A percentile compares a stretch with the other conserved stretches of the same genome.
phyloP scores from a whole-genome alignment of 2,113 vertebrate genomes.

The Gyps fulvus region DNA sequence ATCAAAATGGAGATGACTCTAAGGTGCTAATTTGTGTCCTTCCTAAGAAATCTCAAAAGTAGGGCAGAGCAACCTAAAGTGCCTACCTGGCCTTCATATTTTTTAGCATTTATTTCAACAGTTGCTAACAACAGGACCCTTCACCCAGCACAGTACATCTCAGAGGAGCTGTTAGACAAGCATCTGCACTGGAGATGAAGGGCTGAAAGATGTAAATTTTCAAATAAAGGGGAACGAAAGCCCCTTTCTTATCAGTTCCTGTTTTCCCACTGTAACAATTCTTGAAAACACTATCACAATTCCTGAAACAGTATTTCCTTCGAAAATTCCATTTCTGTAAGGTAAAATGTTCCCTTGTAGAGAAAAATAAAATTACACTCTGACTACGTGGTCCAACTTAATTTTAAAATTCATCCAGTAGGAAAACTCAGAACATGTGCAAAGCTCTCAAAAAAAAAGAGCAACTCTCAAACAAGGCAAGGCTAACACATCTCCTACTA shows the following conservation, averaged over 20 bases:
- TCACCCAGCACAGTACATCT: background rate
- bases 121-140: background rate
- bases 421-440: background rate
- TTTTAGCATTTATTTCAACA: background rate
- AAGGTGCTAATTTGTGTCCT: background rate
- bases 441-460: background rate
- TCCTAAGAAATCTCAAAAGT: background rate
- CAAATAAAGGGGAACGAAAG: background rate
- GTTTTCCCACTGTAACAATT: background rate
- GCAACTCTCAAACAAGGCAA: background rate
- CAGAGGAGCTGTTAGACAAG: background rate
- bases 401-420: background rate
- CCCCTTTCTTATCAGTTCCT: background rate
- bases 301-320: background rate
- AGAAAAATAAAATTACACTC: background rate
- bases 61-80: background rate
- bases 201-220: background rate
- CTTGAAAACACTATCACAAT: background rate
- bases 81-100: background rate
- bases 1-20: background rate
- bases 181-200: background rate
- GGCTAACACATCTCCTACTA: background rate
- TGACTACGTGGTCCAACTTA: rapidly evolving
- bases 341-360: background rate
- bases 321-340: background rate